These are phyloP conservation scores for Kryphioiulus occultus DNA, from an alignment of 2,888 invertebrate genomes.

Conservation along the genomic window DNA sequence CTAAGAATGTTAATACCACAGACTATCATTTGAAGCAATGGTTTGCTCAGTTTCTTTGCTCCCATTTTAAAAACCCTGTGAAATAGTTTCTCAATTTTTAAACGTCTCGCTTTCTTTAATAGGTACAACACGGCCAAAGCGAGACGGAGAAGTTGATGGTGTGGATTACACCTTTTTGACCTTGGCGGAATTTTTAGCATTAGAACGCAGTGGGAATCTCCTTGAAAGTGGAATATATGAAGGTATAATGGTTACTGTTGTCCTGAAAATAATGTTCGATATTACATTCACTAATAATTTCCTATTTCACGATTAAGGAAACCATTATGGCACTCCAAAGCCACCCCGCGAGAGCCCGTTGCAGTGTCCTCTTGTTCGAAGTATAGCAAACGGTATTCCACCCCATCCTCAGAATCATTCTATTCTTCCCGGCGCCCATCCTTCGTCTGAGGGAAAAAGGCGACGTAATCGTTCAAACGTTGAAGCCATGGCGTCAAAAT, in stretches of 20 bases:
- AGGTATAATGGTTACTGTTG: constrained; percentile 63
- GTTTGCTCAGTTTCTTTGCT: background rate
- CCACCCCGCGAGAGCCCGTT: constrained; percentile 63
- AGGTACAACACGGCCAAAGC: constrained; percentile 69
- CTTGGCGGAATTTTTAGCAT: constrained; percentile 67
- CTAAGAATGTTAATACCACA: background rate
- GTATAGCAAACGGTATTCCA: constrained; percentile 50
- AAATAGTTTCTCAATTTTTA: background rate
- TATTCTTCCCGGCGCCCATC: constrained; percentile 65
- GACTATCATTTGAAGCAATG: background rate
- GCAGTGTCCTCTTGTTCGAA: constrained; percentile 57
- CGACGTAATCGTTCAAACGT: constrained; percentile 68
- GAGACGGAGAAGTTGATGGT: constrained; percentile 70
- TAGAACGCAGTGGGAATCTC: constrained; percentile 68
- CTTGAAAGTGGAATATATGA: constrained; percentile 72
- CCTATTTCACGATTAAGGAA: constrained; percentile 61
- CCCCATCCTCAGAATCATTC: constrained; percentile 37
- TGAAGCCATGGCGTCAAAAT: constrained; percentile 65
- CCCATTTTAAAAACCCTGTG: background rate
- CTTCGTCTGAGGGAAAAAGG: constrained; percentile 67
- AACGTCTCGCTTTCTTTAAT: constrained; percentile 53
- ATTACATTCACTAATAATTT: background rate
- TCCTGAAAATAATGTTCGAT: background rate
- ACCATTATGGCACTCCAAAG: constrained; percentile 71
- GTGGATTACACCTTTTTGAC: constrained; percentile 71